phyloP scores from a whole-genome alignment of 2,797 vertebrate species.

The Manis crassicaudata region DNA sequence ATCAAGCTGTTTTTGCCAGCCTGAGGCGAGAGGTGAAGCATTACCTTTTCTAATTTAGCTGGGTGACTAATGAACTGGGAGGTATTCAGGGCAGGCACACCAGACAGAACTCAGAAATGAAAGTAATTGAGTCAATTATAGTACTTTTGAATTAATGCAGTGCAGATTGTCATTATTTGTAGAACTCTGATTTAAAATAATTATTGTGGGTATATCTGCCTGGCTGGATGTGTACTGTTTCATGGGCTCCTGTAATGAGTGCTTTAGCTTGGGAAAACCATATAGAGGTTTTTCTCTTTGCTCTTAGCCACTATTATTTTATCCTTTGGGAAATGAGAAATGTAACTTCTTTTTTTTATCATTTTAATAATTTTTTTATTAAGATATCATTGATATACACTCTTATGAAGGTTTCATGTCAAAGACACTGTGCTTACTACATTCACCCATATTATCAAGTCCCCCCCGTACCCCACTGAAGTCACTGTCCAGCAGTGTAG shows the following conservation, averaged over 20 bases:
- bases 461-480: too few species aligned
- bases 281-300: conserved; percentile 1
- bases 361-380: too few species aligned
- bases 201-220: conserved; percentile 74
- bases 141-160: conserved; percentile 76
- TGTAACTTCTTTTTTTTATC: background rate
- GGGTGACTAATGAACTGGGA: conserved; percentile 55
- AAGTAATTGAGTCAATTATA: conserved; percentile 78
- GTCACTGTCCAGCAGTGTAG: too few species aligned
- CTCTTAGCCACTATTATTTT: conserved; percentile 15
- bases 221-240: background rate
- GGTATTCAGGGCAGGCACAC: conserved; percentile 18
- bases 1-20: conserved; percentile 58
- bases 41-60: conserved; percentile 60
- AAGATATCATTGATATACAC: too few species aligned
- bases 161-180: conserved; percentile 77
- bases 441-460: too few species aligned
- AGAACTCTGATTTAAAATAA: conserved; percentile 78
- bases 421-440: too few species aligned
- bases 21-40: conserved; percentile 32
- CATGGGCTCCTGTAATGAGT: background rate
- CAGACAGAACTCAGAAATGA: conserved; percentile 71
- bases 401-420: too few species aligned
- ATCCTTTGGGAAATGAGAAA: conserved; percentile 5
- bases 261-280: background rate